Conservation (phyloP, 2,113 vertebrate species). For the Speoplatyrhinus poulsoni region DNA sequence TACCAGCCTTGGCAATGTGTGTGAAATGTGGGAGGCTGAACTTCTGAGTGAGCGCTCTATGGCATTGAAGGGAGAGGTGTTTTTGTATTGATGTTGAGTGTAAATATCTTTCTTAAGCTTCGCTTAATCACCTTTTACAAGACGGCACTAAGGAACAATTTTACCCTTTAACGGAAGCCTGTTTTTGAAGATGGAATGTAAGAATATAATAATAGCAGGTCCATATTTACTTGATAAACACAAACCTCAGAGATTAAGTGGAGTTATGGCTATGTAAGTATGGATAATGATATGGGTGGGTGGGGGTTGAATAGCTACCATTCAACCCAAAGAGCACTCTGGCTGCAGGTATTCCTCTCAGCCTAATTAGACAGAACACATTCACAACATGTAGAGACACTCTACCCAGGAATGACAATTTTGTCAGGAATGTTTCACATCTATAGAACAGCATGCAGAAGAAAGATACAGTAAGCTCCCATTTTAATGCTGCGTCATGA, state of each 20-base stretch:
- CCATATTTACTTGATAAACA: not conserved
- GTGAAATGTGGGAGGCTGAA: no score
- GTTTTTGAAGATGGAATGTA: slow-evolving; percentile 19
- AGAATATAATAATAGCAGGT: not conserved
- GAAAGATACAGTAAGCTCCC: slow-evolving; percentile 16
- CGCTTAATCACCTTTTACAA: not conserved
- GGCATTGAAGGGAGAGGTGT: no score
- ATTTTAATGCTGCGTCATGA: slow-evolving; percentile 13
- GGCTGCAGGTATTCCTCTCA: slow-evolving; percentile 39
- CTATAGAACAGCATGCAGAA: slow-evolving; percentile 21
- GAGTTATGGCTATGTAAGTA: slow-evolving; percentile 13
- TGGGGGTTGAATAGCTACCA: slow-evolving; percentile 30
- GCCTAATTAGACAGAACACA: slow-evolving; percentile 36
- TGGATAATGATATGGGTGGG: slow-evolving; percentile 16
- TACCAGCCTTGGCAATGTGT: no score
- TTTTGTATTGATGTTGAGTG: no score
- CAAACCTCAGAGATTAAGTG: slow-evolving; percentile 15
- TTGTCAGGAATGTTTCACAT: slow-evolving; percentile 37
- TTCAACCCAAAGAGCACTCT: slow-evolving; percentile 38
- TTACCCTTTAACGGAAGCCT: slow-evolving; percentile 25
- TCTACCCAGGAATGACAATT: slow-evolving; percentile 58
- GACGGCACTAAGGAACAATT: slow-evolving; percentile 17
- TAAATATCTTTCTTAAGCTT: no score
- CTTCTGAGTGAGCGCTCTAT: no score
- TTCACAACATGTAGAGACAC: slow-evolving; percentile 41